phyloP scores from a whole-genome alignment of 1,140 invertebrate species.

The Drepana arcuata region DNA sequence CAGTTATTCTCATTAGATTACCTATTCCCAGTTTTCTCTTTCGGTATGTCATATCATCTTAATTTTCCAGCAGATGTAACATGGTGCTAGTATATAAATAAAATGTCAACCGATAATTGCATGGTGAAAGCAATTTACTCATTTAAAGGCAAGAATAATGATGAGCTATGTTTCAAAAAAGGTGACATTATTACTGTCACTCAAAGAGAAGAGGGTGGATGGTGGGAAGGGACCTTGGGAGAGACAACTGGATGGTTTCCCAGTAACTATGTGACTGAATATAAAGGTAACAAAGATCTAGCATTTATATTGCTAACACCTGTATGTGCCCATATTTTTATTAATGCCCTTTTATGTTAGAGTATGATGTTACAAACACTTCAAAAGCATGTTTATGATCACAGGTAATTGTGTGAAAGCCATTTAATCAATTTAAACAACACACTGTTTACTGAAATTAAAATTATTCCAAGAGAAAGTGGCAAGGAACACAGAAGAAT shows the following conservation, averaged over 20 bases:
- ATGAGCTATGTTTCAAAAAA: constrained; percentile 96
- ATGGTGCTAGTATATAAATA: constrained; percentile 42
- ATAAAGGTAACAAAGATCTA: constrained; percentile 79
- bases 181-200: constrained; percentile 97
- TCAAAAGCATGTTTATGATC: too few relatives aligned
- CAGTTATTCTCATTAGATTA: too few relatives aligned
- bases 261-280: constrained; percentile 95
- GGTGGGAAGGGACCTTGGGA: constrained; percentile 97
- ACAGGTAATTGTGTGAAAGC: too few relatives aligned
- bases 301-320: background rate
- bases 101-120: constrained; percentile 76
- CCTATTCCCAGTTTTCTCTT: too few relatives aligned
- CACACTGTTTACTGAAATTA: too few relatives aligned
- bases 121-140: constrained; percentile 92
- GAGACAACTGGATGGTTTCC: constrained; percentile 99
- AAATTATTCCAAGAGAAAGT: too few relatives aligned
- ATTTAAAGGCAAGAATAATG: constrained; percentile 97
- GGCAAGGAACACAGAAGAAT: too few relatives aligned
- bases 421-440: too few relatives aligned
- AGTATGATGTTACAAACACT: too few relatives aligned
- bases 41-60: too few relatives aligned
- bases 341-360: background rate
- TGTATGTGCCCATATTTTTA: too few relatives aligned
- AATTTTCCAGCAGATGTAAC: too few relatives aligned
- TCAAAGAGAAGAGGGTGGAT: constrained; percentile 92